Evolutionary conservation across 2,113 vertebrate species (phyloP), one percentile per base, ranked within the genome.

Genomic region (Artemisiospiza belli): DNA sequence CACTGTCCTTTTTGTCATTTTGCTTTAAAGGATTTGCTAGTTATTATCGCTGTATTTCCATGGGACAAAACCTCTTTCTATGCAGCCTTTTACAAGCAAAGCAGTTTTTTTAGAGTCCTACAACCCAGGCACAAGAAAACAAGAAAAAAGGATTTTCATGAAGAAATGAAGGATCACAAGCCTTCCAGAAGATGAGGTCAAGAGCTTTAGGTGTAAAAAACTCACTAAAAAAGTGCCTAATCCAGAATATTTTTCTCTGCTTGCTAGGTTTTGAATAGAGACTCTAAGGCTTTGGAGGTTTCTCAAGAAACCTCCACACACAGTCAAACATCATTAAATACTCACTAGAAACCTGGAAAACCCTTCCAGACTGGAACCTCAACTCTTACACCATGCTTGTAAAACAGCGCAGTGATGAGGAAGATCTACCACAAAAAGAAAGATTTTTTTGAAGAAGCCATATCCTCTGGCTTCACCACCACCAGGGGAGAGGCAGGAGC

Each of bases 1-100:
- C 22, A 70, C 46, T 47, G 33, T 74, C 31, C 14, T 74, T 78
- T 91, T 91, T 75, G 85, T 78, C 80, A n/a, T 62, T 78, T 30
- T 46, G 52, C 49, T 63, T 92, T 75, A 41, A 52, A 61, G 91
- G 35, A 94, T 70, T 94, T 86, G 24, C 41, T 81, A 64, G 88
- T 93, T 43, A 41, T 31, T 74, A n/a, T 15, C 85, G 55, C 44
- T 70, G 0, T 43, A 95, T 59, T 86, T 91, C 63, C 67, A 87
- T 0, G 0, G 70, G 59, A 90, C 63, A 90, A 90, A 85, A 80
- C 55, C 75, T 82, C 84, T 66, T 91, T 79, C 67, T 85, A 74
- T 47, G 21, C 55, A 88, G 68, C 11, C 46, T 67, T 75, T 44
- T 66, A 92, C 43, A 89, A 73, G 88, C 44, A 86, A 86, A 85